These are phyloP conservation scores for Smittia sp. DNA, from an alignment of 2,888 invertebrate species.

Conservation along the genomic window DNA sequence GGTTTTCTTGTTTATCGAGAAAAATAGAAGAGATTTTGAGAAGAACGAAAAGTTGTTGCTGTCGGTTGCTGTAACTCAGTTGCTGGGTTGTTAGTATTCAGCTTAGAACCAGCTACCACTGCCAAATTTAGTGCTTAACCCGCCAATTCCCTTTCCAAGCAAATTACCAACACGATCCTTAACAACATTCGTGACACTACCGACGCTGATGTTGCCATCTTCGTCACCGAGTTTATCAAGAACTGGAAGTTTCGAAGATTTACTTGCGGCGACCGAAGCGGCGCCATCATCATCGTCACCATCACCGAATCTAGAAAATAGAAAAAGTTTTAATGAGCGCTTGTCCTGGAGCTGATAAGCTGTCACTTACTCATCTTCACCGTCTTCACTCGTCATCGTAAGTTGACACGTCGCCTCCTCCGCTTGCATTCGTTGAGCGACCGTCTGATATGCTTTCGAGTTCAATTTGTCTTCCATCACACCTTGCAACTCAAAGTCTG, in stretches of 20 bases:
- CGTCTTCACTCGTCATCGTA: constrained; percentile 74
- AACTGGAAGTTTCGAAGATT: constrained; percentile 50
- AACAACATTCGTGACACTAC: constrained; percentile 78
- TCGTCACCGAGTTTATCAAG: constrained; percentile 56
- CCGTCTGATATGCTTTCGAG: constrained; percentile 90
- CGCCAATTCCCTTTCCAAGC: constrained; percentile 86
- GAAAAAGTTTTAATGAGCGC: background rate
- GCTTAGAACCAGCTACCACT: constrained; percentile 82
- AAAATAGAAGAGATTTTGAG: background rate
- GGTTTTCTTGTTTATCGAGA: background rate
- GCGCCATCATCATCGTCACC: constrained; percentile 58
- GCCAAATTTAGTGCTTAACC: constrained; percentile 83
- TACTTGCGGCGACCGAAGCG: constrained; percentile 48
- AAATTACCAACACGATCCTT: constrained; percentile 86
- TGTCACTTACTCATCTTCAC: constrained; percentile 59
- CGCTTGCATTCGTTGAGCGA: constrained; percentile 91
- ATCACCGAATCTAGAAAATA: constrained; percentile 44
- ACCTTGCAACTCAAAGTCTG: constrained; percentile 98
- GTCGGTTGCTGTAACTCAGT: background rate
- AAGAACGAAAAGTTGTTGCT: background rate
- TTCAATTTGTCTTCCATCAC: constrained; percentile 96
- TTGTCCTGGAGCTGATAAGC: constrained; percentile 45
- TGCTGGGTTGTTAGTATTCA: background rate
- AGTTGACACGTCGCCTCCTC: constrained; percentile 93
- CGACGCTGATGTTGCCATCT: constrained; percentile 71